phyloP scores from a whole-genome alignment of 2,113 vertebrate species.

The Takifugu bimaculatus region DNA sequence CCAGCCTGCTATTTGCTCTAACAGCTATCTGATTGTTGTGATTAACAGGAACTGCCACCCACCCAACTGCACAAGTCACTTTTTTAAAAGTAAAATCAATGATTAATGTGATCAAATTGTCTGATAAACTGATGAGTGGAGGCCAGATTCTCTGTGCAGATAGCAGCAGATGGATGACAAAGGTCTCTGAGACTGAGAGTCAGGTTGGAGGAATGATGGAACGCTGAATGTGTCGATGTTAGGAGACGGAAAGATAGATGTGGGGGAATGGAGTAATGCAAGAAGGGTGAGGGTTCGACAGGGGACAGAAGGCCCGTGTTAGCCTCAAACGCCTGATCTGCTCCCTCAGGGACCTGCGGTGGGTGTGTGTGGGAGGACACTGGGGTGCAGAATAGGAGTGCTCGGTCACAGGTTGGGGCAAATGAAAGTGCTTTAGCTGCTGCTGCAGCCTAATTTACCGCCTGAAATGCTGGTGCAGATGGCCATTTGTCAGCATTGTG shows the following conservation, averaged over 20 bases:
- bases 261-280: conserved; percentile 29
- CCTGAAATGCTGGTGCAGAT: conserved; percentile 66
- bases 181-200: conserved; percentile 12
- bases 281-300: conserved; percentile 35
- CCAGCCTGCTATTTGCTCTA: conserved; percentile 7
- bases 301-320: conserved; percentile 53
- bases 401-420: conserved; percentile 43
- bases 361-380: conserved; percentile 43
- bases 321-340: conserved; percentile 21
- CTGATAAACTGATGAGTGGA: background rate
- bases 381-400: conserved; percentile 46
- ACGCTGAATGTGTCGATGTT: conserved; percentile 1
- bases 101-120: background rate
- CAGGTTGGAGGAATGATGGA: conserved; percentile 20
- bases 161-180: conserved; percentile 49
- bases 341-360: conserved; percentile 47
- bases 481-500: conserved; percentile 45
- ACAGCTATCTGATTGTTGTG: background rate
- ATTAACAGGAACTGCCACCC: conserved; percentile 1
- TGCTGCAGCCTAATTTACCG: conserved; percentile 61
- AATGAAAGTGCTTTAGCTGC: conserved; percentile 32
- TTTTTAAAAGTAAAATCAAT: background rate
- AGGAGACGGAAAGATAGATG: conserved; percentile 45
- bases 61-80: background rate
- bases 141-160: conserved; percentile 1